Percentiles rank a stretch among this genome's conserved stretches.
These are phyloP conservation scores for Selene dorsalis DNA, from an alignment of 2,797 vertebrate genomes.

Conservation along the genomic window DNA sequence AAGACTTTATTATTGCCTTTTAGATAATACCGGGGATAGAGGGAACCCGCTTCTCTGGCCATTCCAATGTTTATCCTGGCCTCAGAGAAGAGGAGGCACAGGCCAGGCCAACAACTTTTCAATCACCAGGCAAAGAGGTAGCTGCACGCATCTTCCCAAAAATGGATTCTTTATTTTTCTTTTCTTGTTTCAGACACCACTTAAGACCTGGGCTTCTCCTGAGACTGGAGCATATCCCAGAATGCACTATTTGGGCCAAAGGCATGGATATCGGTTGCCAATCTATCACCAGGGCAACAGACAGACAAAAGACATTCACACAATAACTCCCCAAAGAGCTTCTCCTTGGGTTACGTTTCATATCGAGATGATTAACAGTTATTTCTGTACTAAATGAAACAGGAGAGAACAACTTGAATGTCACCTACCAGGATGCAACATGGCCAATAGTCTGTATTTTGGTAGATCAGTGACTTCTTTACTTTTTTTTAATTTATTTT, in stretches of 20 bases:
- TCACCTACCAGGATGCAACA: not conserved
- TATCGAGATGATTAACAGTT: not conserved
- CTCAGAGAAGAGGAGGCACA: conserved; percentile 59
- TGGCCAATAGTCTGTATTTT: not conserved
- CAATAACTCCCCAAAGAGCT: not conserved
- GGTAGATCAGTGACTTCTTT: not conserved
- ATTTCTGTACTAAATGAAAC: too few species aligned
- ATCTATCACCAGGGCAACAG: not conserved
- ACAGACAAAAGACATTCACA: not conserved
- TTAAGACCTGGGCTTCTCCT: not conserved
- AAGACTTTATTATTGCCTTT: conserved; percentile 72
- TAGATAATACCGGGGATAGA: conserved; percentile 74
- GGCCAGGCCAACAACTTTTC: conserved; percentile 51
- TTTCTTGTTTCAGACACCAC: not conserved
- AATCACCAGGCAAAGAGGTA: conserved; percentile 71
- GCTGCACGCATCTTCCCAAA: not conserved
- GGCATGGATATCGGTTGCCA: not conserved
- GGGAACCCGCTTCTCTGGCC: conserved; percentile 67
- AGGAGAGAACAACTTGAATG: not conserved
- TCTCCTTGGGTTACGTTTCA: not conserved
- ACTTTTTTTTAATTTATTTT: too few species aligned
- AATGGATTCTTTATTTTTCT: not conserved
- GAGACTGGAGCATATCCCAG: not conserved
- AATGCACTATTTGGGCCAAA: not conserved
- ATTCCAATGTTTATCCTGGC: conserved; percentile 72